Conservation (phyloP, 2,797 vertebrate genomes). For the Pelobates cultripes region DNA sequence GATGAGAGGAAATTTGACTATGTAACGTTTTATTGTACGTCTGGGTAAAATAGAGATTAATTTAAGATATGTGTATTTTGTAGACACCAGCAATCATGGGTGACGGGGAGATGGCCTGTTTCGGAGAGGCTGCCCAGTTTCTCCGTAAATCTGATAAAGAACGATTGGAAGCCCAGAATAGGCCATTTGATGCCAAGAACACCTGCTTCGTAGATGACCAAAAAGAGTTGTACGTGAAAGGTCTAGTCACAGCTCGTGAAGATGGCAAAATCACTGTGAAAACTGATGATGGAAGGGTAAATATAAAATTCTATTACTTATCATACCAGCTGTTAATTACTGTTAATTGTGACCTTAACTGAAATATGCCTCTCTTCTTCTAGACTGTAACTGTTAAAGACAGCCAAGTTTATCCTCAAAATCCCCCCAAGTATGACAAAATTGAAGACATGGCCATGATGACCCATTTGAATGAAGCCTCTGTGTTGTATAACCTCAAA, state of each 20-base stretch:
- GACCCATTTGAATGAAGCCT: slow-evolving; percentile 87
- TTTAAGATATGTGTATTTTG: too few relatives aligned
- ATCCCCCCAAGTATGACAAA: slow-evolving; percentile 88
- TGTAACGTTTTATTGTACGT: too few relatives aligned
- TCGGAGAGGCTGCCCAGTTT: slow-evolving; percentile 76
- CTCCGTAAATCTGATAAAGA: slow-evolving; percentile 81
- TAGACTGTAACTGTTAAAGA: slow-evolving; percentile 75
- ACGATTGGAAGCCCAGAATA: slow-evolving; percentile 78
- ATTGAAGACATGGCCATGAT: slow-evolving; percentile 97
- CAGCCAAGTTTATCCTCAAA: slow-evolving; percentile 76
- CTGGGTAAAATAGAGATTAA: too few relatives aligned
- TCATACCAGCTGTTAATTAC: background rate
- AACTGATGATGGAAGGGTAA: slow-evolving; percentile 75
- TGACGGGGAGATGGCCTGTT: slow-evolving; percentile 76
- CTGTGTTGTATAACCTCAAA: slow-evolving; percentile 92
- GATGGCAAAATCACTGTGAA: slow-evolving; percentile 76
- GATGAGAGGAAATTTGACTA: too few relatives aligned
- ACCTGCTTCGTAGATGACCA: slow-evolving; percentile 79
- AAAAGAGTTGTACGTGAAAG: slow-evolving; percentile 78
- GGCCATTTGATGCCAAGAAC: slow-evolving; percentile 81
- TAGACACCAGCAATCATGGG: slow-evolving; percentile 71
- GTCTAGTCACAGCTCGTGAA: slow-evolving; percentile 75
- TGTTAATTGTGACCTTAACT: background rate
- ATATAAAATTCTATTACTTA: background rate
- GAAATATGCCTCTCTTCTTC: background rate